These are phyloP conservation scores for Gymnocephalus cernua DNA, from an alignment of 2,113 vertebrate genomes.

Conservation along the genomic window DNA sequence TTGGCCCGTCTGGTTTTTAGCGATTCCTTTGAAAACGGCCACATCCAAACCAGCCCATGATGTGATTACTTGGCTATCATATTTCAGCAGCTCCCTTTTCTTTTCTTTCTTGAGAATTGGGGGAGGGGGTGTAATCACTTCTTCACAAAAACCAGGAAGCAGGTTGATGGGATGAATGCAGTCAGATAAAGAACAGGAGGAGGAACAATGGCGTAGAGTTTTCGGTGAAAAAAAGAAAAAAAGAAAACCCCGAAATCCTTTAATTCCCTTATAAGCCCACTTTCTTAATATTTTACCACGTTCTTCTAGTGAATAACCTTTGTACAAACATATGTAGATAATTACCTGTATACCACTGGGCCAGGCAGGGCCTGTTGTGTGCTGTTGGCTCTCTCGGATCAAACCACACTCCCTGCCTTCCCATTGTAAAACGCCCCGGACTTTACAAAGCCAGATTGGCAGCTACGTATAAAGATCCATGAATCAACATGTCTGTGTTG, in stretches of 20 bases:
- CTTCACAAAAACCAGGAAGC: conserved; percentile 63
- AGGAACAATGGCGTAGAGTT: conserved; percentile 14
- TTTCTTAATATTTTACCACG: not conserved
- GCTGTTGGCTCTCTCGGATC: conserved; percentile 23
- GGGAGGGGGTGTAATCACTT: conserved; percentile 25
- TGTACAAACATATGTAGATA: conserved; percentile 41
- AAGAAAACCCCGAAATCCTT: conserved; percentile 30
- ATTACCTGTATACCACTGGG: conserved; percentile 26
- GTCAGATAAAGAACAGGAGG: not conserved
- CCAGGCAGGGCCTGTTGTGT: conserved; percentile 36
- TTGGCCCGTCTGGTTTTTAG: not conserved
- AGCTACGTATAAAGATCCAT: conserved; percentile 29
- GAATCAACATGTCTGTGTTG: conserved; percentile 51
- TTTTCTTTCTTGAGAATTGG: conserved; percentile 18
- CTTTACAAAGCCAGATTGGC: conserved; percentile 41
- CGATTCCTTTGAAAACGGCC: conserved; percentile 10
- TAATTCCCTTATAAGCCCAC: conserved; percentile 12
- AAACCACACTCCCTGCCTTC: conserved; percentile 33
- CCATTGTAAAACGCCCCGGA: conserved; percentile 16
- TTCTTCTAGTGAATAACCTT: not conserved
- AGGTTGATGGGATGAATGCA: conserved; percentile 39
- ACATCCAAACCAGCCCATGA: not conserved
- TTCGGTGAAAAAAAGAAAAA: conserved; percentile 33
- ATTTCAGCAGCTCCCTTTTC: conserved; percentile 26
- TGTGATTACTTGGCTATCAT: conserved; percentile 29